Evolutionary conservation across 2,113 vertebrate species (phyloP).

Genomic region (human): GRCh38 chr7:48650501-48651000

Average conservation of each 20-base stretch:
- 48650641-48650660: neutral
- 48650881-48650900: neutral
- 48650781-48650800: neutral
- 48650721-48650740: neutral
- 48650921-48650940: neutral
- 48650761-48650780: neutral
- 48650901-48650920: neutral
- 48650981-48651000: neutral
- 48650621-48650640: neutral
- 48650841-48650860: neutral
- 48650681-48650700: neutral
- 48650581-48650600: neutral
- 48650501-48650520: neutral
- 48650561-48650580: neutral
- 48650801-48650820: neutral
- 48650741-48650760: neutral
- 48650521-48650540: neutral
- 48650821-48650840: neutral
- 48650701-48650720: neutral
- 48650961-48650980: neutral
- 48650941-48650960: neutral
- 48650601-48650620: neutral
- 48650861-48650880: neutral
- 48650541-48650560: neutral
- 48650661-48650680: neutral